Base-by-base conservation (phyloP, 2,113 vertebrate species). In the Myocastor coypus region DNA sequence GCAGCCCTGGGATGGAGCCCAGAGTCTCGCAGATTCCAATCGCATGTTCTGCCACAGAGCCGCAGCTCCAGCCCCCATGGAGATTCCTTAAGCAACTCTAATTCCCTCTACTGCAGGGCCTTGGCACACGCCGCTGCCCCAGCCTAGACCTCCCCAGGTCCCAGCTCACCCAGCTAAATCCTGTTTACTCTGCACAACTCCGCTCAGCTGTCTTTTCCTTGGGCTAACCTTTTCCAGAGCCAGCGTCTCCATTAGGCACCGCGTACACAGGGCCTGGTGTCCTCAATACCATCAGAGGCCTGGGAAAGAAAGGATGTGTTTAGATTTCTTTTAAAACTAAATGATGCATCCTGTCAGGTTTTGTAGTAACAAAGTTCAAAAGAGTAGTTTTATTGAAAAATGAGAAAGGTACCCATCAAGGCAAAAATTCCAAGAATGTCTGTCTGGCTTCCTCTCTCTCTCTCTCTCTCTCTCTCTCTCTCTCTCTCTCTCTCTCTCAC, bases 241-340 rank as follows among this genome's bases (percentile, higher is more conserved):
- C 42, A 20, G 26, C 9, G 26, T 88, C 40, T 63, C 68, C 78
- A 20, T 26, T 1, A 88, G 82, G 9, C 10, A 30, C 59, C 5
- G 40, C 3, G 20, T 9, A 55, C 30, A 55, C 0, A 3, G 42
- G 42, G 68, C 52, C 17, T 7, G 7, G 40, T 22, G 32, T 34
- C 63, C 32, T 40, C 1, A 7, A 50, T 30, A 24, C 40, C n/a
- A 4, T 68, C 50, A 75, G 57, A 40, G 16, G n/a, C 17, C 50
- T 16, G 3, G 37, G 13, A 11, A 59, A 37, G 69, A 63, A 63
- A 81, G 13, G 24, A 57, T 57, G 17, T 57, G 16, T 57, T 28
- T 63, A 34, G 52, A 81, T 66, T 84, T 88, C 40, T 91, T 90
- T 63, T 37, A 75, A 93, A 88, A 91, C 24, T 42, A 42, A 83